Percentiles rank a stretch among this genome's conserved stretches.
phyloP scores from a whole-genome alignment of 2,888 invertebrate species.

The Agrotis exclamationis region DNA sequence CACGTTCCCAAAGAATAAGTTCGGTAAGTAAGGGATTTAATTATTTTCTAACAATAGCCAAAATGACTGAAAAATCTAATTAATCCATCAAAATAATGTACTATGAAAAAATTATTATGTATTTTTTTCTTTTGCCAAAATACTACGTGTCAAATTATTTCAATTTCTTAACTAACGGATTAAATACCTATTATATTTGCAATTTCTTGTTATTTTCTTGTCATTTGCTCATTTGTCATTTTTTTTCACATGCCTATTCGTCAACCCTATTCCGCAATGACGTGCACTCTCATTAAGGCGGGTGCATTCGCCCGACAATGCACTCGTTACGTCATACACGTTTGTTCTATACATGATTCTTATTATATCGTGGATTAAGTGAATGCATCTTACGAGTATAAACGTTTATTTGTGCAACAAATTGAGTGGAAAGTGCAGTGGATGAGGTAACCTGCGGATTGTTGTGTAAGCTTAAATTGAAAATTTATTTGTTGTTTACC shows the following conservation, averaged over 20 bases:
- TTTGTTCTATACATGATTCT: conserved; percentile 50
- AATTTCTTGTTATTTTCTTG: too few relatives aligned
- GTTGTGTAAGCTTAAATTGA: conserved; percentile 40
- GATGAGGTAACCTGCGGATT: conserved; percentile 46
- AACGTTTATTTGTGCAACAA: conserved; percentile 55
- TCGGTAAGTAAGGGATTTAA: neutral
- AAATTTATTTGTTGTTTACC: neutral
- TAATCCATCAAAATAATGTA: too few relatives aligned
- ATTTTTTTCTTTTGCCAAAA: too few relatives aligned
- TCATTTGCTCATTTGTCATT: too few relatives aligned
- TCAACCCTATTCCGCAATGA: conserved; percentile 49
- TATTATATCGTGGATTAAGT: conserved; percentile 49
- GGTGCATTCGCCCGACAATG: conserved; percentile 56
- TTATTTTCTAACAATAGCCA: neutral
- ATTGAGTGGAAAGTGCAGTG: conserved; percentile 38
- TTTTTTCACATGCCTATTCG: neutral
- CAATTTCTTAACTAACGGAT: too few relatives aligned
- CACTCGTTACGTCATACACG: conserved; percentile 49
- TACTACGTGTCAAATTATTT: too few relatives aligned
- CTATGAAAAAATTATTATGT: too few relatives aligned
- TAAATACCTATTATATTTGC: too few relatives aligned
- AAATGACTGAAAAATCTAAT: too few relatives aligned
- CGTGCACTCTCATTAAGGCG: conserved; percentile 41
- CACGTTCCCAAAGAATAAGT: neutral
- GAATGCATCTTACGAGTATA: conserved; percentile 37